These are phyloP conservation scores for Perdita meconis DNA, from an alignment of 2,888 invertebrate genomes.

Conservation along the genomic window DNA sequence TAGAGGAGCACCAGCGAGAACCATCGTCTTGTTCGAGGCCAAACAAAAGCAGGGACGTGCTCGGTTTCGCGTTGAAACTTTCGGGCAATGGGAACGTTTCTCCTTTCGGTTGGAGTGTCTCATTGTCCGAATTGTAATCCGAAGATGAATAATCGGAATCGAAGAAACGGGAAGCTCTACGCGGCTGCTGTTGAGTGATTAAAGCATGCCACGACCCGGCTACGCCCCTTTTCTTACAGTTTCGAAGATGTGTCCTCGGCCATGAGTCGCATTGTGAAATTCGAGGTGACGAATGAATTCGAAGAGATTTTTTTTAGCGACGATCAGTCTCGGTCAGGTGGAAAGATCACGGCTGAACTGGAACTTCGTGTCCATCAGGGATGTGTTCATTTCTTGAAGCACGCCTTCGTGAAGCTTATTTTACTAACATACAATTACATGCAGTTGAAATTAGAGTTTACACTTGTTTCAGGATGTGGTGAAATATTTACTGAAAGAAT, in stretches of 20 bases:
- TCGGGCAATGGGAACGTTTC: not conserved
- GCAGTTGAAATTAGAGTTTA: too few species aligned
- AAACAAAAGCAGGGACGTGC: conserved; percentile 73
- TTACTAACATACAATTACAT: too few species aligned
- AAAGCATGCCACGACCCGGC: conserved; percentile 33
- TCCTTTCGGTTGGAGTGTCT: not conserved
- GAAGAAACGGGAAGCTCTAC: conserved; percentile 9
- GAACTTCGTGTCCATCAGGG: conserved; percentile 32
- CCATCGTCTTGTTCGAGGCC: conserved; percentile 40
- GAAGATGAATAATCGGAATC: conserved; percentile 13
- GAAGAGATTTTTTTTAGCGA: conserved; percentile 70
- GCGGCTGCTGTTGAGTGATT: conserved; percentile 40
- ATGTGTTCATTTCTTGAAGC: conserved; percentile 18
- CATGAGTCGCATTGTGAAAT: conserved; percentile 56
- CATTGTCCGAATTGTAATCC: conserved; percentile 15
- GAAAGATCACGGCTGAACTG: conserved; percentile 32
- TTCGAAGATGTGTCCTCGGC: conserved; percentile 44
- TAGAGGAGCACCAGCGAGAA: conserved; percentile 37
- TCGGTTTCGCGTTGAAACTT: conserved; percentile 52
- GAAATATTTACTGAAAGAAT: too few species aligned
- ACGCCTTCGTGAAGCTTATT: too few species aligned
- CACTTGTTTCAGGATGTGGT: too few species aligned
- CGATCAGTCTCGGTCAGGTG: conserved; percentile 75
- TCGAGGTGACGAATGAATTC: conserved; percentile 72
- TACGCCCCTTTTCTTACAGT: conserved; percentile 37